Conservation (phyloP, 2,888 invertebrate species). For the Brenthis hecate region DNA sequence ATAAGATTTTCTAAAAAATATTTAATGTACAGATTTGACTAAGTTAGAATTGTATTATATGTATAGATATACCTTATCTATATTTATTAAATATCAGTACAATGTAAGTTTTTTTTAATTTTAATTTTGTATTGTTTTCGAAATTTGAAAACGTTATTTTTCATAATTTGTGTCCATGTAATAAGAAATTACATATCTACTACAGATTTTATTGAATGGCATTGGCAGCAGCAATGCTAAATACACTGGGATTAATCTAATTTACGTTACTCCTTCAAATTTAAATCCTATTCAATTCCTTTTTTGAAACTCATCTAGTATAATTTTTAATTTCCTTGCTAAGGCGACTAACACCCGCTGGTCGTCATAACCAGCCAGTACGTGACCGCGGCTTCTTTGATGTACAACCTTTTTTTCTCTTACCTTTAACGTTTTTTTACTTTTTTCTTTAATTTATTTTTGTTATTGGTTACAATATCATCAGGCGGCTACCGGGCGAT, state of each 20-base stretch:
- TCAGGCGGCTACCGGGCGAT: conserved; percentile 77
- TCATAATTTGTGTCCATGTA: neutral
- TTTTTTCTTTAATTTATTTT: conserved; percentile 71
- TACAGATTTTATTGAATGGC: no score
- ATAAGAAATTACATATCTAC: neutral
- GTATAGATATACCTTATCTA: no score
- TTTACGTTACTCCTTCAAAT: conserved; percentile 4
- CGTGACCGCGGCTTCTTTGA: conserved; percentile 80
- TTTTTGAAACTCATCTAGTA: conserved; percentile 51
- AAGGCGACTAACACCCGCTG: conserved; percentile 64
- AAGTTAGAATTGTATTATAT: no score
- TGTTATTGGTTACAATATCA: conserved; percentile 78
- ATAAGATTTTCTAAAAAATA: no score
- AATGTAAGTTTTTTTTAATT: no score
- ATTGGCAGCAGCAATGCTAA: no score
- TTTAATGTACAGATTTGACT: no score
- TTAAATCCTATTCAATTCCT: conserved; percentile 41
- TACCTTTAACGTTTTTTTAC: conserved; percentile 56
- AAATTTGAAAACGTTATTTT: no score
- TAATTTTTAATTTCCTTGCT: conserved; percentile 69
- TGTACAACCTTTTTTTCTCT: conserved; percentile 67
- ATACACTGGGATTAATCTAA: neutral
- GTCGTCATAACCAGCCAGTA: conserved; percentile 74
- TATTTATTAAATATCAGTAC: no score
- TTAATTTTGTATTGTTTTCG: no score